Evolutionary conservation across 1,140 invertebrate genomes (phyloP), one percentile per base, ranked within the genome.

Genomic region (Ridgeia piscesae): DNA sequence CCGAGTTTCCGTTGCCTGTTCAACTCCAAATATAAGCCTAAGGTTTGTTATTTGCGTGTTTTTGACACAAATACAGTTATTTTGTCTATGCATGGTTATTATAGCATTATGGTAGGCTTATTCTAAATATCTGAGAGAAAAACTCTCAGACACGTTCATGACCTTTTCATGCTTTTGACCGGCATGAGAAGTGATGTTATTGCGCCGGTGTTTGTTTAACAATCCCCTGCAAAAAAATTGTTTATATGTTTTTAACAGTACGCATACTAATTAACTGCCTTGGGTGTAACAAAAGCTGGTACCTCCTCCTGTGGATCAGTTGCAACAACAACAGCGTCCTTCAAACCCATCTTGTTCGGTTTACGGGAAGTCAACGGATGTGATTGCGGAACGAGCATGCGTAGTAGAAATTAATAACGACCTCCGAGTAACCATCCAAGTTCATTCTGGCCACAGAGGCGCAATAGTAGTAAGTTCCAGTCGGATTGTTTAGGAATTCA

Each of bases 291-390:
- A 77, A 17, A 4, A 77, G 14, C 27, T 77, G 27, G 58, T 77
- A 77, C 58, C 58, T 77, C 58, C 89, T 90, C 89, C 35, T 90
- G 89, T 14, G 89, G 89, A 90, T 90, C 89, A 42, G 34, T 17
- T 35, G 89, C 89, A 35, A 90, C 34, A 34, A 90, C 89, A 90
- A 90, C 34, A 34, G 34, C 89, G 89, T 90, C 89, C 89, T 90
- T 90, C 89, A 90, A 42, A 35, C 89, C 89, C 89, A 90, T 90
- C 35, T 90, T 90, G 58, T 21, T 77, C 58, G 58, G 58, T 77
- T 9, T 77, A 27, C 58, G 58, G 58, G 58, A 77, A 77, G 58
- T 77, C 58, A 77, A 17, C 14, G 58, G 58, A 77, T 77, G 58
- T 31, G 58, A 77, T 77, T 77, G 58, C 58, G 27, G 58, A 27